A percentile compares a stretch with the other conserved stretches of the same genome.
These are phyloP conservation scores for Malthinus seriepunctatus DNA, from an alignment of 2,888 invertebrate genomes.

Conservation along the genomic window DNA sequence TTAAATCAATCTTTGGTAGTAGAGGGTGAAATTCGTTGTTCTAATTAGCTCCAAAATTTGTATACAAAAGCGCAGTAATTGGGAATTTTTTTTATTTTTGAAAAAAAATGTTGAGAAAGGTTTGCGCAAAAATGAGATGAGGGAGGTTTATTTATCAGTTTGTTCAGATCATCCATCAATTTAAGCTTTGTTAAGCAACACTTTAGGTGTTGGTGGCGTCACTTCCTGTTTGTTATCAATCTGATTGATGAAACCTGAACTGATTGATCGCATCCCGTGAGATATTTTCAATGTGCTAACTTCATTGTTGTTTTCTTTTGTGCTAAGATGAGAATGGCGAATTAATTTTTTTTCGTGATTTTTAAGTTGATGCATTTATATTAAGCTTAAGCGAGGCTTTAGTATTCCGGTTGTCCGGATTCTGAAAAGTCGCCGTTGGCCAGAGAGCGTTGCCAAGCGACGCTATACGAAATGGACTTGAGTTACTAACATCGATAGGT, in stretches of 20 bases:
- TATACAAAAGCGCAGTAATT: background rate
- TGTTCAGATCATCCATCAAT: slow-evolving; percentile 28
- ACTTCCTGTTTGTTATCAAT: slow-evolving; percentile 30
- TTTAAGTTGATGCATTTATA: slow-evolving; percentile 11
- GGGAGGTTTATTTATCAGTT: slow-evolving; percentile 9
- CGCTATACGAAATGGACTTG: slow-evolving; percentile 28
- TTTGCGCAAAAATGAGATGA: background rate
- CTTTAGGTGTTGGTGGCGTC: slow-evolving; percentile 30
- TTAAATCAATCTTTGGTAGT: slow-evolving; percentile 16
- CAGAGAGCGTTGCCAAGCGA: slow-evolving; percentile 49
- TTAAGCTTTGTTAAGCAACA: slow-evolving; percentile 26
- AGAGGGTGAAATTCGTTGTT: slow-evolving; percentile 12
- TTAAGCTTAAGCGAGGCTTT: slow-evolving; percentile 13
- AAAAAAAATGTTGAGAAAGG: background rate
- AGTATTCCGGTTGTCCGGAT: slow-evolving; percentile 12
- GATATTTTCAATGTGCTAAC: slow-evolving; percentile 26
- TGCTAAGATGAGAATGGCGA: slow-evolving; percentile 6
- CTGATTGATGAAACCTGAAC: slow-evolving; percentile 31
- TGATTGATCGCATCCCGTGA: slow-evolving; percentile 31
- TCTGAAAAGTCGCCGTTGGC: slow-evolving; percentile 40
- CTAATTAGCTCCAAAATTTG: slow-evolving; percentile 12
- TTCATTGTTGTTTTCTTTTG: slow-evolving; percentile 22
- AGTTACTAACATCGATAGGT: slow-evolving; percentile 44
- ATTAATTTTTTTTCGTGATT: background rate
- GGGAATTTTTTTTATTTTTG: too few species aligned